Evolutionary conservation across 2,797 vertebrate genomes (phyloP).

Genomic region (Furcifer pardalis): DNA sequence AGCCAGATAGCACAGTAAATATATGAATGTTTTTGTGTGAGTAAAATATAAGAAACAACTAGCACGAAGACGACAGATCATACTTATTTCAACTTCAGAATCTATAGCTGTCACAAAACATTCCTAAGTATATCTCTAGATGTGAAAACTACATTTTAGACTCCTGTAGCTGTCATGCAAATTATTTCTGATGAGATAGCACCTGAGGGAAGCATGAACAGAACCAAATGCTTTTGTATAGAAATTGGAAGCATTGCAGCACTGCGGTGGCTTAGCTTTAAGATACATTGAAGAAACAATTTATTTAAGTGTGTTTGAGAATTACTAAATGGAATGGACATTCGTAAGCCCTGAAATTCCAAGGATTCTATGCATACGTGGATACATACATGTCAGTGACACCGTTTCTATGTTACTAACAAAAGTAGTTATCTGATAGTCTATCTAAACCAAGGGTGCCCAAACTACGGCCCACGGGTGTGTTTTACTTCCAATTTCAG

Average conservation of each 20-base stretch:
- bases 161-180: constrained; percentile 55
- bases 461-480: no score
- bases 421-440: background rate
- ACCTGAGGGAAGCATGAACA: constrained; percentile 37
- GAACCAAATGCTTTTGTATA: constrained; percentile 28
- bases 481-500: no score
- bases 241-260: constrained; percentile 39
- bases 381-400: background rate
- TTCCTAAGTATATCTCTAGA: constrained; percentile 48
- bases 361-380: background rate
- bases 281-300: background rate
- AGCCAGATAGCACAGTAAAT: background rate
- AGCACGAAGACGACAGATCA: constrained; percentile 55
- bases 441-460: no score
- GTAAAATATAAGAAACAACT: constrained; percentile 57
- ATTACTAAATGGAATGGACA: background rate
- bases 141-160: constrained; percentile 53
- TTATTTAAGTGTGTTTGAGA: background rate
- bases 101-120: constrained; percentile 52
- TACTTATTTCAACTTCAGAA: constrained; percentile 49
- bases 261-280: no score
- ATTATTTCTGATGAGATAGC: constrained; percentile 51
- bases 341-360: background rate
- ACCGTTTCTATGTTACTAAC: background rate
- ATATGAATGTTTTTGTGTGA: constrained; percentile 5